Conservation (phyloP, 2,797 vertebrate species). For the Girardinus metallicus region DNA sequence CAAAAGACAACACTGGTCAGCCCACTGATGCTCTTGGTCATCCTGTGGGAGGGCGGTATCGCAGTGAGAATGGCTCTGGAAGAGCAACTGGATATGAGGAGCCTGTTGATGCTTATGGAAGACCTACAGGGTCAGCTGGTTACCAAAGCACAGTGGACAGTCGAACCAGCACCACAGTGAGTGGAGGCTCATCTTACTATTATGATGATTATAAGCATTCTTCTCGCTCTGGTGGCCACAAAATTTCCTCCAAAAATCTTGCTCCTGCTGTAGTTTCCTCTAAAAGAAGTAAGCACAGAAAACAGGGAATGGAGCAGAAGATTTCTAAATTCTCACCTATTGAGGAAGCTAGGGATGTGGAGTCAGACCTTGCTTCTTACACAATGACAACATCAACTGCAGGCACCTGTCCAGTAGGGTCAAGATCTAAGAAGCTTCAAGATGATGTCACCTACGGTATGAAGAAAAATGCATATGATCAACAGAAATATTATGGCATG, state of each 20-base stretch:
- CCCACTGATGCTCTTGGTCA: conserved; percentile 77
- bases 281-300: conserved; percentile 98
- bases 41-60: conserved; percentile 80
- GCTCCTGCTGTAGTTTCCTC: conserved; percentile 93
- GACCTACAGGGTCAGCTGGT: conserved; percentile 83
- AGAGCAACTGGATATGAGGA: conserved; percentile 89
- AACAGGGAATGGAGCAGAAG: conserved; percentile 98
- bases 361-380: conserved; percentile 95
- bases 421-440: conserved; percentile 91
- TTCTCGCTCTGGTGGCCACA: conserved; percentile 86
- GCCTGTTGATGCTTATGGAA: conserved; percentile 88
- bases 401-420: conserved; percentile 88
- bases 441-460: conserved; percentile 90
- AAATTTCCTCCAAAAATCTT: conserved; percentile 92
- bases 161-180: conserved; percentile 79
- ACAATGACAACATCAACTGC: conserved; percentile 86
- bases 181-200: conserved; percentile 82
- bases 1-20: conserved; percentile 88
- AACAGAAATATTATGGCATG: conserved; percentile 93
- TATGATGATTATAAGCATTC: conserved; percentile 93
- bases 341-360: conserved; percentile 97
- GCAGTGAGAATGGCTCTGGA: conserved; percentile 81
- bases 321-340: conserved; percentile 99
- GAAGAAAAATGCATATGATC: conserved; percentile 94
- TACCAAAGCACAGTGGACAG: conserved; percentile 86